A percentile compares a stretch with the other conserved stretches of the same genome.
Evolutionary conservation across 2,797 vertebrate species (phyloP).

Genomic region (Tenualosa thibaudeaui): DNA sequence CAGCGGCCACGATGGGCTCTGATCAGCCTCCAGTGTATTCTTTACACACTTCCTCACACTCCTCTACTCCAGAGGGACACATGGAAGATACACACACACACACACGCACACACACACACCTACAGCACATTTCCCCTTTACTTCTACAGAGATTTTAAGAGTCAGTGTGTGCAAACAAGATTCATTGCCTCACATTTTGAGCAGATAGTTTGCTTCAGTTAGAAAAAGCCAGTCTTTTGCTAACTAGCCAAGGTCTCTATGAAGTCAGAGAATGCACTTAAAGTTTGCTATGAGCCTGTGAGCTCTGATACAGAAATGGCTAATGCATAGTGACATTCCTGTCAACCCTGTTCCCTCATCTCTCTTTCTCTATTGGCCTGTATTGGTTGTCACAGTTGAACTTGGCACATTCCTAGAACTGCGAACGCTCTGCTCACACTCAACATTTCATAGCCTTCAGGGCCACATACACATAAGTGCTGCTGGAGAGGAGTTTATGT

Average conservation of each 20-base stretch:
- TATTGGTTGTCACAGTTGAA: background rate
- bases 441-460: background rate
- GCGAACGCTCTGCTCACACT: background rate
- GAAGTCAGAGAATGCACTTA: background rate
- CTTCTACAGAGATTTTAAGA: background rate
- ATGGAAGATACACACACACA: slow-evolving; percentile 54
- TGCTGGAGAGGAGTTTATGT: background rate
- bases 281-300: background rate
- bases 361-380: background rate
- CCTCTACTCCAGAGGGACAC: slow-evolving; percentile 35
- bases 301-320: background rate
- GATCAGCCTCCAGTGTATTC: slow-evolving; percentile 33
- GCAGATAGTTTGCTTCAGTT: background rate
- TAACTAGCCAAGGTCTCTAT: background rate
- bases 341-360: background rate
- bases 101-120: slow-evolving; percentile 51
- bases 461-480: background rate
- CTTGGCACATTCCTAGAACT: background rate
- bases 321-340: background rate
- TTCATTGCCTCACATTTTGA: background rate
- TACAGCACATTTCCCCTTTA: too few species aligned
- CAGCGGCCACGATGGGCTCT: slow-evolving; percentile 34
- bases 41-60: slow-evolving; percentile 12
- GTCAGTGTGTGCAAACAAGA: background rate
- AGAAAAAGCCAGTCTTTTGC: background rate